Conservation (phyloP, 2,797 vertebrate species). For the Gymnothorax reevesii region DNA sequence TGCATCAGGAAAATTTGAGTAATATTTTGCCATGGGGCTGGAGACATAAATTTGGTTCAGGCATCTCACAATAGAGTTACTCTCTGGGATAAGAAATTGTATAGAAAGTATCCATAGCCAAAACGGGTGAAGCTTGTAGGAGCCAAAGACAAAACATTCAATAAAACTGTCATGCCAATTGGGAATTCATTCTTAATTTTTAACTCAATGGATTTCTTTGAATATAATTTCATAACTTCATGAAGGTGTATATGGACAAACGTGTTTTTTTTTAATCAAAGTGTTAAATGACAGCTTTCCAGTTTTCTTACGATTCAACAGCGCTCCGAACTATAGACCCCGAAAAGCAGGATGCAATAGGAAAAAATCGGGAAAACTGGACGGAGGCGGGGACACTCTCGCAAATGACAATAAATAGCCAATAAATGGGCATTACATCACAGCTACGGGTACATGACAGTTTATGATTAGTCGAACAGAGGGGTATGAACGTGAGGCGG, state of each 20-base stretch:
- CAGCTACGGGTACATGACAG: neutral
- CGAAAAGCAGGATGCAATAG: neutral
- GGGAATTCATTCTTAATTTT: neutral
- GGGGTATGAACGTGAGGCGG: neutral
- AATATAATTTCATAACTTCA: neutral
- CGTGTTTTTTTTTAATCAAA: neutral
- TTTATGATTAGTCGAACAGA: neutral
- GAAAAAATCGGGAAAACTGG: neutral
- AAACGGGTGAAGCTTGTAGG: neutral
- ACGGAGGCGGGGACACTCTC: neutral
- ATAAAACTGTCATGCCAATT: neutral
- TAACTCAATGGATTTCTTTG: neutral
- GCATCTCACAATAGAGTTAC: neutral
- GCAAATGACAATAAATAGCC: neutral
- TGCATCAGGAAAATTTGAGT: neutral
- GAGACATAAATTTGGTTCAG: neutral
- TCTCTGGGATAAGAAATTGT: neutral
- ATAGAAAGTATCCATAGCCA: neutral
- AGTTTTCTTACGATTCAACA: neutral
- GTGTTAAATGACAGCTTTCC: neutral
- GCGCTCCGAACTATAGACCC: neutral
- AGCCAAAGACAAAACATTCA: neutral
- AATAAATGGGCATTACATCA: neutral
- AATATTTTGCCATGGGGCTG: neutral
- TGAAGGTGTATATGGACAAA: neutral